Conservation (phyloP, 2,113 vertebrate species). For the Candoia aspera region DNA sequence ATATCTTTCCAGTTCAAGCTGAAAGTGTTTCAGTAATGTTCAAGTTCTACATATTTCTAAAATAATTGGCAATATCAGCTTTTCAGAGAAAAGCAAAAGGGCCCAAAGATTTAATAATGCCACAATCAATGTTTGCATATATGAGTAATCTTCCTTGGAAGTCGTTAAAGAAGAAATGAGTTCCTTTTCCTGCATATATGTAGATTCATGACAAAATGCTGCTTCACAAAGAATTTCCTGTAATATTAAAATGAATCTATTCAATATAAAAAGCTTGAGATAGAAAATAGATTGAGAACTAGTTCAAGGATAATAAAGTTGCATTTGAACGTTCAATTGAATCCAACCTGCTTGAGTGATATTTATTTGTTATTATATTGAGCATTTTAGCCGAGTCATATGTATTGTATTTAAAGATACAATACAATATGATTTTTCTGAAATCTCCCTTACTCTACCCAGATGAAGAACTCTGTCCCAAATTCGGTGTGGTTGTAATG, state of each 20-base stretch:
- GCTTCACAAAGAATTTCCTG: slow-evolving; percentile 43
- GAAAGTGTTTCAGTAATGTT: slow-evolving; percentile 67
- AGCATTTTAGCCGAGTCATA: neutral
- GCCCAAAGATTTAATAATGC: slow-evolving; percentile 60
- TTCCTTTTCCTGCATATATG: slow-evolving; percentile 41
- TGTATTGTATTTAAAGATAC: neutral
- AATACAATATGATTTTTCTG: neutral
- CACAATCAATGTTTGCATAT: slow-evolving; percentile 61
- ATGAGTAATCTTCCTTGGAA: slow-evolving; percentile 62
- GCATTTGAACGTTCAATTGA: slow-evolving; percentile 4
- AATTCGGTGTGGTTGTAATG: neutral
- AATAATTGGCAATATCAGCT: slow-evolving; percentile 64
- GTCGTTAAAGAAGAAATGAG: slow-evolving; percentile 54
- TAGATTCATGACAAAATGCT: slow-evolving; percentile 51
- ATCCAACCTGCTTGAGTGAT: rapidly evolving
- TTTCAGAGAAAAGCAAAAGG: slow-evolving; percentile 53
- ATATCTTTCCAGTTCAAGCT: slow-evolving; percentile 23
- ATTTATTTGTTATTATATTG: neutral
- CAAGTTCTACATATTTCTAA: slow-evolving; percentile 54
- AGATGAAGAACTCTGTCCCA: neutral
- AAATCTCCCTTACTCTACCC: neutral
- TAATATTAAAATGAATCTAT: slow-evolving; percentile 38
- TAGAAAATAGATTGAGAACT: slow-evolving; percentile 23
- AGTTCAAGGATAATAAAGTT: neutral
- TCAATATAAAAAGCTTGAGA: neutral